phyloP scores from a whole-genome alignment of 2,797 vertebrate genomes.

The Momotus momota region DNA sequence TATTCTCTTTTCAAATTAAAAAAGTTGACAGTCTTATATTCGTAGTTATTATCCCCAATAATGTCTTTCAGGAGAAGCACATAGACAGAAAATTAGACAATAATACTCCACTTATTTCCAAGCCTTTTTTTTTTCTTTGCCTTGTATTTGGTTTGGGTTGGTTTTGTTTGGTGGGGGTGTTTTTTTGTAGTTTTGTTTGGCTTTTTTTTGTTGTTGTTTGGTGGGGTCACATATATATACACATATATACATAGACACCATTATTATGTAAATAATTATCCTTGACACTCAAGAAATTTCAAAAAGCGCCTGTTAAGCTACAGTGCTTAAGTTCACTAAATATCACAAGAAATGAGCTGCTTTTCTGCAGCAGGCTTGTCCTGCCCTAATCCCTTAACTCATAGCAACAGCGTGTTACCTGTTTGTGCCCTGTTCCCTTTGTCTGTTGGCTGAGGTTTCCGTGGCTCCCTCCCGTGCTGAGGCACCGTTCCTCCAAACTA shows the following conservation, averaged over 20 bases:
- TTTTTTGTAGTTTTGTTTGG: not conserved
- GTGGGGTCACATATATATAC: too few relatives aligned
- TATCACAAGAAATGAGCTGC: accelerated
- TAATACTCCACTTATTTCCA: not conserved
- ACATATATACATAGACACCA: not conserved
- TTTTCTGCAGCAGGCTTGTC: not conserved
- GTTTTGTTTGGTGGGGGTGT: not conserved
- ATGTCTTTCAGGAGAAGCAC: not conserved
- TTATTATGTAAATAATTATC: not conserved
- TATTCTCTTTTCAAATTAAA: not conserved
- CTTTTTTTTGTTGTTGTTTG: not conserved
- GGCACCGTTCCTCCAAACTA: not conserved
- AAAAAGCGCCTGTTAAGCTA: not conserved
- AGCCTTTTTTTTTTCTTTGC: not conserved
- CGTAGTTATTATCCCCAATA: not conserved
- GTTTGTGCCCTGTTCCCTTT: not conserved
- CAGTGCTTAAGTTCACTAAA: not conserved
- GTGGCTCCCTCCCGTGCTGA: not conserved
- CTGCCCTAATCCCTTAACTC: not conserved
- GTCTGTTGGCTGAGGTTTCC: not conserved
- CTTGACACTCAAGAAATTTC: not conserved
- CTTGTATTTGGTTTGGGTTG: not conserved
- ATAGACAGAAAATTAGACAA: not conserved
- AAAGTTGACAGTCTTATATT: not conserved
- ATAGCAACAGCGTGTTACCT: not conserved